Percentiles rank a stretch among this genome's conserved stretches.
phyloP scores from a whole-genome alignment of 2,888 invertebrate species.

The Liopterus haemorrhoidalis region DNA sequence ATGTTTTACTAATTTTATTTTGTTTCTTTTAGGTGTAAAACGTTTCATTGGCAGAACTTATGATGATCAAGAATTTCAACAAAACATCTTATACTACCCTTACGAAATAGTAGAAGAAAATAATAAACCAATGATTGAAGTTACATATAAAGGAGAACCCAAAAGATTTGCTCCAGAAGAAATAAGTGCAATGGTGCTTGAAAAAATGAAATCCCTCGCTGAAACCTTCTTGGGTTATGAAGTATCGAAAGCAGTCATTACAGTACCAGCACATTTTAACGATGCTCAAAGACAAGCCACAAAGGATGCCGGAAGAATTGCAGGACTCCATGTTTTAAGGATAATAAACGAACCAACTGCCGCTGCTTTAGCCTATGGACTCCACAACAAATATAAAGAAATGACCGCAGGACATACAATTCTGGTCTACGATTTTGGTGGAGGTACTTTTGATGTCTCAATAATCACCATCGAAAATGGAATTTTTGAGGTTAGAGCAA shows the following conservation, averaged over 20 bases:
- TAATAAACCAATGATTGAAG: conserved; percentile 24
- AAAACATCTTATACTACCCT: conserved; percentile 26
- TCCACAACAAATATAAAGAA: conserved; percentile 20
- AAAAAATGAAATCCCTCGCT: conserved; percentile 26
- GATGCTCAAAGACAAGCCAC: conserved; percentile 32
- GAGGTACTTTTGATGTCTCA: conserved; percentile 34
- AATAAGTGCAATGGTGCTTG: conserved; percentile 28
- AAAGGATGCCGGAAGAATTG: conserved; percentile 29
- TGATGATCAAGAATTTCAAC: conserved; percentile 28
- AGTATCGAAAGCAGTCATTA: conserved; percentile 29
- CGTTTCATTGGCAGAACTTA: conserved; percentile 32
- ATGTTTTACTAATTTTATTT: too few species aligned
- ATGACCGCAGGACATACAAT: conserved; percentile 21
- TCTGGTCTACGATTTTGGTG: conserved; percentile 32
- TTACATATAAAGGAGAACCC: conserved; percentile 13
- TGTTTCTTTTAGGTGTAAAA: conserved; percentile 31
- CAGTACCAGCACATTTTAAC: conserved; percentile 35
- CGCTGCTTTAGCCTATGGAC: conserved; percentile 29
- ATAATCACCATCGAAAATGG: conserved; percentile 22
- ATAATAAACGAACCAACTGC: conserved; percentile 33
- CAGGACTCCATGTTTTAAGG: conserved; percentile 29
- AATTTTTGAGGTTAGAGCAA: conserved; percentile 24
- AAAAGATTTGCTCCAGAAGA: conserved; percentile 27
- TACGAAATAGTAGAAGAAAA: conserved; percentile 26
- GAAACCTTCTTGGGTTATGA: conserved; percentile 24